Conservation (phyloP, 1,140 invertebrate genomes). For the Drosophila sturtevanti region DNA sequence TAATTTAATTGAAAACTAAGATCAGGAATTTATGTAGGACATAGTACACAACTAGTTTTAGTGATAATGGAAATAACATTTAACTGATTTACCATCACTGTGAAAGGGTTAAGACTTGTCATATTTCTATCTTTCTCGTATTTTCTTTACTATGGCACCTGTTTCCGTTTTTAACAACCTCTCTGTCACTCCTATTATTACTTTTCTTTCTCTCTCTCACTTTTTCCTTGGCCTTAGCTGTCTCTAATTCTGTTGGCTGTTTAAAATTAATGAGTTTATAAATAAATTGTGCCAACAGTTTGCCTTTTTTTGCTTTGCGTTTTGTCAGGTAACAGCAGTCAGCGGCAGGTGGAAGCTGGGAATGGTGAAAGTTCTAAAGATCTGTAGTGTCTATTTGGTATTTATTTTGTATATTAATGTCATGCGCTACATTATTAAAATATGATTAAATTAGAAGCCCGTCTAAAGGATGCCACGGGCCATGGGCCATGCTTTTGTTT, state of each 20-base stretch:
- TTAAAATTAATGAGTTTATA: slow-evolving; percentile 50
- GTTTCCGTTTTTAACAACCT: not conserved
- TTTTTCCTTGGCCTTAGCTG: not conserved
- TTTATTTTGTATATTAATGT: slow-evolving; percentile 46
- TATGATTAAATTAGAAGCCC: slow-evolving; percentile 48
- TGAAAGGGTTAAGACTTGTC: not conserved
- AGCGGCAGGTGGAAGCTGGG: not conserved
- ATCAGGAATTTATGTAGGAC: no score
- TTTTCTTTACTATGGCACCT: slow-evolving; percentile 1
- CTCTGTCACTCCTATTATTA: not conserved
- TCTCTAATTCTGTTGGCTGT: slow-evolving; percentile 10
- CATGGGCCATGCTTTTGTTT: slow-evolving; percentile 1
- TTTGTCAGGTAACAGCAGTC: not conserved
- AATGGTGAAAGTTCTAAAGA: slow-evolving; percentile 1
- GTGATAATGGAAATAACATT: no score
- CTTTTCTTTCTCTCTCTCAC: not conserved
- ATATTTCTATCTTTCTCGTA: not conserved
- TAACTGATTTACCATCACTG: not conserved
- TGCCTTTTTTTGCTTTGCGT: slow-evolving; percentile 28
- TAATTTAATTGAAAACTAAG: no score
- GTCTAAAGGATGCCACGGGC: slow-evolving; percentile 21
- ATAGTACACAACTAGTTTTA: no score
- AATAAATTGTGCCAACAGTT: slow-evolving; percentile 51
- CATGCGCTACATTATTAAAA: slow-evolving; percentile 37
- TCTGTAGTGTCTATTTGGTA: slow-evolving; percentile 38